Conservation (phyloP, 2,888 invertebrate species). For the Galeruca laticollis region DNA sequence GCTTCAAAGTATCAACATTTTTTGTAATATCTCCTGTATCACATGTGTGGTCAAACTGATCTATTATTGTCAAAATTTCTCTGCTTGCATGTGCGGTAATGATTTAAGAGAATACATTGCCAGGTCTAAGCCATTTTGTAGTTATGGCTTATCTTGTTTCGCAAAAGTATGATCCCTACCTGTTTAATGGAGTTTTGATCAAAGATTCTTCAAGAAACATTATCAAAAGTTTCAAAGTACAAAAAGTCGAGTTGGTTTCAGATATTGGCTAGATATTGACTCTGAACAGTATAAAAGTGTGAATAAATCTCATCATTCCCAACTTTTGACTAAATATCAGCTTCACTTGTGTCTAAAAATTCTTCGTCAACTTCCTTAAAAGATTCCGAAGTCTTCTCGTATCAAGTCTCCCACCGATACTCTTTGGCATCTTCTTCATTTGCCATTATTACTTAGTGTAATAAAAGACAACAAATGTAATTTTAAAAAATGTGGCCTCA, state of each 20-base stretch:
- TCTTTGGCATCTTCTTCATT: conserved; percentile 89
- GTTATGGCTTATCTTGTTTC: conserved; percentile 97
- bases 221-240: conserved; percentile 89
- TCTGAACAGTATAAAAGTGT: conserved; percentile 94
- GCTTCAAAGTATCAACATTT: conserved; percentile 83
- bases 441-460: conserved; percentile 70
- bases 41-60: conserved; percentile 95
- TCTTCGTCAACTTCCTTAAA: conserved; percentile 97
- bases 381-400: conserved; percentile 97
- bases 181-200: conserved; percentile 99
- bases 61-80: conserved; percentile 92
- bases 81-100: conserved; percentile 95
- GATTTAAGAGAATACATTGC: conserved; percentile 87
- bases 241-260: conserved; percentile 93
- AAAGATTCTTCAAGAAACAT: conserved; percentile 97
- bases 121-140: conserved; percentile 94
- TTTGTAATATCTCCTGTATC: conserved; percentile 93
- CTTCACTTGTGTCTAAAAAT: conserved; percentile 88
- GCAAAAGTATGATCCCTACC: conserved; percentile 89
- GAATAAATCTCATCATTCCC: conserved; percentile 97
- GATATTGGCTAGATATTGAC: conserved; percentile 93
- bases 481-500: no score
- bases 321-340: conserved; percentile 89
- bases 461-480: background rate
- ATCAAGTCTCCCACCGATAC: conserved; percentile 95